Evolutionary conservation across 1,140 invertebrate genomes (phyloP).

Genomic region (Drosophila subobscura): DNA sequence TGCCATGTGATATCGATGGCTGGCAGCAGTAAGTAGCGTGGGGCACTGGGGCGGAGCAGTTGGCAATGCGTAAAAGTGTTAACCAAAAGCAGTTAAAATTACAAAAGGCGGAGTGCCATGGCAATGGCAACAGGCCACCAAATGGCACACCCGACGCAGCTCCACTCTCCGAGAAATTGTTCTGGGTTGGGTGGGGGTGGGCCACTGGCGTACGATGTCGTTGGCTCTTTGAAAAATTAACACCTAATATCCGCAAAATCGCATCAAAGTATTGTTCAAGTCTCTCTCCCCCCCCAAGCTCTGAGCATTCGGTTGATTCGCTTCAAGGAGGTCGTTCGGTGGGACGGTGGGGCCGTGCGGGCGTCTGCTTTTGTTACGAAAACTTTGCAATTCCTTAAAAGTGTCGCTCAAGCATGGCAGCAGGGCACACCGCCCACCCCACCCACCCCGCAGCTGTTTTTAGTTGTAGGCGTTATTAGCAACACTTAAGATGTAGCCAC

Average conservation of each 20-base stretch:
- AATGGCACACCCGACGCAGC: neutral
- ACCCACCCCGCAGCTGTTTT: slow-evolving; percentile 57
- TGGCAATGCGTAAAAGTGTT: slow-evolving; percentile 80
- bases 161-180: too few relatives aligned
- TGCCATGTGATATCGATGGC: slow-evolving; percentile 71
- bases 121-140: slow-evolving; percentile 52
- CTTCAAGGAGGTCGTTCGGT: too few relatives aligned
- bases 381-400: slow-evolving; percentile 82
- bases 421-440: neutral
- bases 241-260: slow-evolving; percentile 82
- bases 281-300: neutral
- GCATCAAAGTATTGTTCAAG: slow-evolving; percentile 78
- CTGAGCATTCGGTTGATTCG: too few relatives aligned
- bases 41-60: slow-evolving; percentile 30
- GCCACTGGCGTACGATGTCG: slow-evolving; percentile 37
- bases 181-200: neutral
- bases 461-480: slow-evolving; percentile 81
- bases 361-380: slow-evolving; percentile 62
- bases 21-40: slow-evolving; percentile 23
- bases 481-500: slow-evolving; percentile 63
- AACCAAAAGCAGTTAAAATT: slow-evolving; percentile 82
- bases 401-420: slow-evolving; percentile 57
- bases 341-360: neutral
- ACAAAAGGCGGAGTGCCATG: slow-evolving; percentile 75
- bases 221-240: slow-evolving; percentile 78